phyloP scores from a whole-genome alignment of 2,797 vertebrate species.

The Antennarius maculatus region DNA sequence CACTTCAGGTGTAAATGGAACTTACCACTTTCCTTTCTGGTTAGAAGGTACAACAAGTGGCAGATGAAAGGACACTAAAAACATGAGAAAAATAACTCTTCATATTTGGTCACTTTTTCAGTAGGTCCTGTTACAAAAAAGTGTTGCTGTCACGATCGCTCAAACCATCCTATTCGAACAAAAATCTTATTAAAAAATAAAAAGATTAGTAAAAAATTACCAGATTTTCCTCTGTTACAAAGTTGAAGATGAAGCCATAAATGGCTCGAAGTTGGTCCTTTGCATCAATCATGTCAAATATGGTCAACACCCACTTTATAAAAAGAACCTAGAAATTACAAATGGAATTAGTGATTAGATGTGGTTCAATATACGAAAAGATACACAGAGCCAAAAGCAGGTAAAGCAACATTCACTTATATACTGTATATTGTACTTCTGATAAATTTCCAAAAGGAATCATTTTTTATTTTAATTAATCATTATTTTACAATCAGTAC shows the following conservation, averaged over 20 bases:
- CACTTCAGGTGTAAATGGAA: conserved; percentile 17
- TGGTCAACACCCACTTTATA: conserved; percentile 90
- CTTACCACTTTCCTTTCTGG: conserved; percentile 90
- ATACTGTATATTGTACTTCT: not conserved
- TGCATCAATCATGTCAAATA: conserved; percentile 92
- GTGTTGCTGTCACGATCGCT: not conserved
- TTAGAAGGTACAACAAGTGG: conserved; percentile 92
- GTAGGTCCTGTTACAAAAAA: conserved; percentile 1
- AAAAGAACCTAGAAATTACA: conserved; percentile 85
- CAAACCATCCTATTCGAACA: too few species aligned
- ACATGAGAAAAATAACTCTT: conserved; percentile 21
- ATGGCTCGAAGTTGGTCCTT: conserved; percentile 89
- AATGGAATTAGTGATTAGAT: not conserved
- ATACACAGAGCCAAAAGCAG: not conserved
- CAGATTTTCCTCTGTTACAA: conserved; percentile 88
- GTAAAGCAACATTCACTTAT: not conserved
- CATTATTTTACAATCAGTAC: too few species aligned
- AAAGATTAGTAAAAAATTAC: conserved; percentile 73
- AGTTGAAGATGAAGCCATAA: conserved; percentile 94
- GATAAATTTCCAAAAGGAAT: not conserved
- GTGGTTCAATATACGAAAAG: not conserved
- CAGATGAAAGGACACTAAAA: conserved; percentile 92
- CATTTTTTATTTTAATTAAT: not conserved
- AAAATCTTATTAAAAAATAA: conserved; percentile 3
- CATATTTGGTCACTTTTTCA: not conserved